Conservation (phyloP, 2,797 vertebrate species). For the Melanotaenia nigrans region DNA sequence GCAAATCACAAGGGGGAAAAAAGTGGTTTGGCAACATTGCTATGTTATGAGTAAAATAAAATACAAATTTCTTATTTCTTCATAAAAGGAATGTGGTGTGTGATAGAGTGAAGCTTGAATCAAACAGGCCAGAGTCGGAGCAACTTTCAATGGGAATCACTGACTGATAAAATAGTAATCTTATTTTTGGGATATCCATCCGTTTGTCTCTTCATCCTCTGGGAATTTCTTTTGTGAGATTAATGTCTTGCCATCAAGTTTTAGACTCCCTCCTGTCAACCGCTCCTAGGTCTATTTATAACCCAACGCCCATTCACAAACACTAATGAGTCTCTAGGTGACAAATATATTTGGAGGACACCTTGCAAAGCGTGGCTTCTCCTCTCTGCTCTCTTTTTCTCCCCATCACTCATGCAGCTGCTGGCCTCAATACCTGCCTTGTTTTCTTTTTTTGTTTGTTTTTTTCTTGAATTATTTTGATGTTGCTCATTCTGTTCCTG, state of each 20-base stretch:
- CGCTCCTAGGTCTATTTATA: conserved; percentile 69
- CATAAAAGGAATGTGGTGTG: not conserved
- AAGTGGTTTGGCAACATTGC: not conserved
- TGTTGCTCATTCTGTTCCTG: conserved; percentile 10
- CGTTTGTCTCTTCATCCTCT: conserved; percentile 54
- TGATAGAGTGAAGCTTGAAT: not conserved
- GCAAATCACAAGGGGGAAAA: not conserved
- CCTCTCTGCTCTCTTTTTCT: conserved; percentile 3
- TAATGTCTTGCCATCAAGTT: conserved; percentile 68
- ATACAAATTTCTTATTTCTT: not conserved
- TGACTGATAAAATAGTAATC: conserved; percentile 30
- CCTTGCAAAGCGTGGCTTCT: conserved; percentile 44
- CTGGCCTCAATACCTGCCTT: conserved; percentile 13
- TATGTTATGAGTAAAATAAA: not conserved
- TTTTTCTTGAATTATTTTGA: not conserved
- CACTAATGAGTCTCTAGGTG: conserved; percentile 72
- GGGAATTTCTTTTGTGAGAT: conserved; percentile 54
- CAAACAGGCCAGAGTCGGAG: not conserved
- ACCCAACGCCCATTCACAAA: conserved; percentile 56
- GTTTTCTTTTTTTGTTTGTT: not conserved
- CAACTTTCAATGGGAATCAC: not conserved
- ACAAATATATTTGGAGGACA: conserved; percentile 68
- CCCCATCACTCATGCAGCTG: conserved; percentile 32
- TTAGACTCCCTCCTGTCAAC: conserved; percentile 68
- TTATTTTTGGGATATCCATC: conserved; percentile 50